Base-by-base conservation (phyloP, 2,113 vertebrate genomes). In the Bufo bufo region DNA sequence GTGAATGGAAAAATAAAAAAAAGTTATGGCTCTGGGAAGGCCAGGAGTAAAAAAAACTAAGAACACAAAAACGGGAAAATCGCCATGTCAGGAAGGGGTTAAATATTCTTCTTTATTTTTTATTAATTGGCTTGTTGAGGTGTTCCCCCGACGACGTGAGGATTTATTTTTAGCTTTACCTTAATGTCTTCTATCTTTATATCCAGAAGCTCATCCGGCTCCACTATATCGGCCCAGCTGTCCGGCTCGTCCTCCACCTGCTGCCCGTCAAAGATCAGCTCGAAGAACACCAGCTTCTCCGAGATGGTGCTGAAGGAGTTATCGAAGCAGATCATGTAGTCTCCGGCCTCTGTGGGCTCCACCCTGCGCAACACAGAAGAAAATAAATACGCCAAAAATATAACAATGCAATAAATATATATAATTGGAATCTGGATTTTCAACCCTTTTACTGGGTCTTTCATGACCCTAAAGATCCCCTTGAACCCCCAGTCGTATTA, bases 221-320 rank as follows among this genome's bases (percentile, higher is more conserved):
- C 95, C 1, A 93, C 96, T 0, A 96, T 91, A 33, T 95, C 96
- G 0, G 91, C 91, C 97, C 96, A 97, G 0, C 94, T 94, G 3
- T 96, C 96, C 0, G 91, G 94, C 3, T 93, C 95, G 33, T 93
- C 93, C 0, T 96, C 96, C 2, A 94, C 84, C 9, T 91, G 90
- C 66, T 92, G 89, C 49, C 93, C 93, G 77, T 95, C 95, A 13
- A 97, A 91, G 92, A 97, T 95, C 85, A 98, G 94, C 92, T 98
- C 97, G 0, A 98, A 98, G 93, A 98, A 98, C 74, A 98, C 96
- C 86, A 97, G 91, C 92, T 98, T 98, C 92, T 98, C 97, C 0
- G 97, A 97, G 92, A 97, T 97, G 71, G 94, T 95, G 89, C 97
- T 98, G 94, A 98, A 98, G 91, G 94, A 95, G 93, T 97, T 98